Evolutionary conservation across 2,797 vertebrate species (phyloP), one percentile per base, ranked within the genome.

Genomic region (Erethizon dorsatum): DNA sequence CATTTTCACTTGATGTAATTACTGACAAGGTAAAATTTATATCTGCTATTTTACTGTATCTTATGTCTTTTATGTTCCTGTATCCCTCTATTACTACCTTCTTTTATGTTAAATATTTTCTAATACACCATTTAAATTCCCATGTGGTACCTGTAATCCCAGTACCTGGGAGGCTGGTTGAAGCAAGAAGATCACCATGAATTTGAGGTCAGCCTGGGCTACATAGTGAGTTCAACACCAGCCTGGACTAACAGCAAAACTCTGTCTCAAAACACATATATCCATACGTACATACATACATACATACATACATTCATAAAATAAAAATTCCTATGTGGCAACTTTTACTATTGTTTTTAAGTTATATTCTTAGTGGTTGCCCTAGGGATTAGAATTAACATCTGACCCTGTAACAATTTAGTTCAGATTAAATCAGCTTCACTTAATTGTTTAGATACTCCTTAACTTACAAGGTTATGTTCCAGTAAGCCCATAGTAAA

Each of bases 1-100:
- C 59, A 83, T 92, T 89, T 47, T 45, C 22, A 91, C 87, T 94
- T 91, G 86, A 31, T 92, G 5, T 85, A 93, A 41, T 78, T 93
- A 83, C 33, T 63, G 26, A 50, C 33, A 82, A 79, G 52, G 41
- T 90, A 73, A 61, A 17, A 47, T 91, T 73, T 71, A 52, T 88
- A 69, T 78, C n/a, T 85, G 24, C 18, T 22, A 50, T 85, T 90
- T 79, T 73, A 56, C 17, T 95, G 18, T 61, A 47, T 75, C 24
- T 77, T 77, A 31, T 31, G 77, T 73, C 33, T 94, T 92, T 75
- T 50, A 33, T 86, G 22, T 95, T 77, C 47, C 31, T 87, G 22
- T 84, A 1, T 56, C 78, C 14, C 61, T 61, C 18, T 52, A 6
- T 73, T 83, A 41, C 31, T 83, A 22, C 59, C 57, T 67, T 92